Percentiles rank a stretch among this genome's conserved stretches.
These are phyloP conservation scores for Caenorhabditis macrosperma DNA, from an alignment of 2,888 invertebrate species.

Conservation along the genomic window DNA sequence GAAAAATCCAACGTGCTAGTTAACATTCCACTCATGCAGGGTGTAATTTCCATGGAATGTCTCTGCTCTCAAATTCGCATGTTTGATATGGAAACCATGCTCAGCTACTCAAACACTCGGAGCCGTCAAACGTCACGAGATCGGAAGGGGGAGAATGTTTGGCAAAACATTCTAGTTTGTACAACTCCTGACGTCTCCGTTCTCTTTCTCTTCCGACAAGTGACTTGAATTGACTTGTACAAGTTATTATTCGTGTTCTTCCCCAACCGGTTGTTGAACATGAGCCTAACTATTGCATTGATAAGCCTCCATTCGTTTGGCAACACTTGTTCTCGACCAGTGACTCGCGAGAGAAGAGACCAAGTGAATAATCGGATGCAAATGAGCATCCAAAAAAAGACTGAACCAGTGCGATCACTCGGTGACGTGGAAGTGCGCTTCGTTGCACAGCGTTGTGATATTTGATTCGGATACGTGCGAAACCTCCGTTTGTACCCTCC, in stretches of 20 bases:
- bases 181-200: not conserved
- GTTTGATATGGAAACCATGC: too few relatives aligned
- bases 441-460: not conserved
- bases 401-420: not conserved
- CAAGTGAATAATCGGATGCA: not conserved
- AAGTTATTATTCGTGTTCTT: slow-evolving; percentile 5
- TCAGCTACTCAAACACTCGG: not conserved
- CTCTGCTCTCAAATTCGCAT: too few relatives aligned
- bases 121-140: slow-evolving; percentile 10
- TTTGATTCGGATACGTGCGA: not conserved
- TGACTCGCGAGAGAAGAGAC: not conserved
- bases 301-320: not conserved
- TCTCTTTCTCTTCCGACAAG: slow-evolving; percentile 2
- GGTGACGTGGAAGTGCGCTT: not conserved
- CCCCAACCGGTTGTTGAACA: not conserved
- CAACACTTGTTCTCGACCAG: not conserved
- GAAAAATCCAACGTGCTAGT: too few relatives aligned
- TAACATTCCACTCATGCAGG: too few relatives aligned
- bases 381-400: not conserved
- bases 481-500: not conserved
- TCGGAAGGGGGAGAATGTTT: not conserved
- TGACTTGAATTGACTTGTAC: slow-evolving; percentile 12
- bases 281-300: not conserved
- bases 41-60: too few relatives aligned
- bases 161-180: not conserved